Base-by-base conservation (phyloP, 1,140 invertebrate genomes). In the Lerema accius region DNA sequence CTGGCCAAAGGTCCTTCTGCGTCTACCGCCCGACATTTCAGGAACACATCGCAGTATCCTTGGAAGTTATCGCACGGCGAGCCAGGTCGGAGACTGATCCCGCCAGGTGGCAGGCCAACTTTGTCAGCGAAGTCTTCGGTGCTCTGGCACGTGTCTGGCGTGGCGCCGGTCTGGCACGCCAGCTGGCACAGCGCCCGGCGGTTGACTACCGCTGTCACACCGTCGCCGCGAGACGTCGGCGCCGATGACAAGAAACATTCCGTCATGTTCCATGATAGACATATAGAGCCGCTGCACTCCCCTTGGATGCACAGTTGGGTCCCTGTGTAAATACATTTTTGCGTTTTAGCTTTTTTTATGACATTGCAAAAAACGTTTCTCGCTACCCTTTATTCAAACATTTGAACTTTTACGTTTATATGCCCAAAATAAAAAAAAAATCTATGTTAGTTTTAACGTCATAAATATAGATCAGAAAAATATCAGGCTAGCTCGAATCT, bases 51-150 rank as follows among this genome's bases (percentile, higher is more conserved):
- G 92, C 98, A 99, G 91, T 99, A 99, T 86, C 95, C 97, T 92
- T 97, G 96, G 91, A 98, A 99, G 91, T 99, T 99, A 90, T 99
- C 98, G 91, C 99, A 99, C 0, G 98, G 98, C 43, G 98, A 98
- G 19, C 99, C 98, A 58, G 97, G 96, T 59, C 97, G 92, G 23
- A 99, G 90, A 74, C 96, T 97, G 58, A 99, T 97, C 2, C 97
- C 97, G 3, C 97, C 97, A 0, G 92, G 85, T 0, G 96, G 95
- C 63, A 97, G 89, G 23, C 95, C 95, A 15, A 96, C 95, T 5
- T 91, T 79, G 6, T 93, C 84, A 3, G 95, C 95, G 89, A 97
- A 97, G 80, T 96, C 95, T 69, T 95, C 96, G 9, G 96, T 99
- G 81, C 96, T 98, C 67, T 94, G 93, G 84, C 97, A 99, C n/a